A percentile compares a stretch with the other conserved stretches of the same genome.
Conservation (phyloP, 2,113 vertebrate genomes). For the Typhlomys cinereus region DNA sequence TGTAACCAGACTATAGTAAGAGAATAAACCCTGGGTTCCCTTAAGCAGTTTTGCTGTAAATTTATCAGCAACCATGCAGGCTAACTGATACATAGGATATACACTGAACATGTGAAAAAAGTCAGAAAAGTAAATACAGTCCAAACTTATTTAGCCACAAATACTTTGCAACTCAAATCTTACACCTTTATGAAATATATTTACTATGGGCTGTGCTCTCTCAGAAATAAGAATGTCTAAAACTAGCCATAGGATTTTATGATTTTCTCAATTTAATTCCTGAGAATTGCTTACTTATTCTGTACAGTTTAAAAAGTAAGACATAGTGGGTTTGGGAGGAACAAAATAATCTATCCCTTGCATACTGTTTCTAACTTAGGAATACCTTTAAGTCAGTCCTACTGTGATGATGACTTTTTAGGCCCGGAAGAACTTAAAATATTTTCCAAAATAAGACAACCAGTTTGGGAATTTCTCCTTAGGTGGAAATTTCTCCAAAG, state of each 20-base stretch:
- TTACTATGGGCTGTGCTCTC: neutral
- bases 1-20: too few species aligned
- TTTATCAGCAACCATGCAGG: too few species aligned
- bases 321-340: neutral
- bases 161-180: neutral
- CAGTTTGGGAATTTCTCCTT: slow-evolving; percentile 26
- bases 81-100: too few species aligned
- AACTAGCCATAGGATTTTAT: neutral
- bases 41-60: too few species aligned
- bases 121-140: neutral
- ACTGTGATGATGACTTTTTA: neutral
- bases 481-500: neutral
- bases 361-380: neutral
- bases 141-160: neutral
- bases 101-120: neutral
- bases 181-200: neutral
- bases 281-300: neutral
- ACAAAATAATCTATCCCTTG: neutral
- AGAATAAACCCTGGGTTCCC: too few species aligned
- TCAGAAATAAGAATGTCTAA: neutral
- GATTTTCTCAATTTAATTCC: neutral
- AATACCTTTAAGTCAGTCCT: neutral
- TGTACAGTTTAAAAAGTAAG: neutral
- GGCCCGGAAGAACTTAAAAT: neutral
- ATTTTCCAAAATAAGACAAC: slow-evolving; percentile 28